Percentiles rank a stretch among this genome's conserved stretches.
Evolutionary conservation across 1,140 invertebrate species (phyloP).

Genomic region (Nasonia longicornis): DNA sequence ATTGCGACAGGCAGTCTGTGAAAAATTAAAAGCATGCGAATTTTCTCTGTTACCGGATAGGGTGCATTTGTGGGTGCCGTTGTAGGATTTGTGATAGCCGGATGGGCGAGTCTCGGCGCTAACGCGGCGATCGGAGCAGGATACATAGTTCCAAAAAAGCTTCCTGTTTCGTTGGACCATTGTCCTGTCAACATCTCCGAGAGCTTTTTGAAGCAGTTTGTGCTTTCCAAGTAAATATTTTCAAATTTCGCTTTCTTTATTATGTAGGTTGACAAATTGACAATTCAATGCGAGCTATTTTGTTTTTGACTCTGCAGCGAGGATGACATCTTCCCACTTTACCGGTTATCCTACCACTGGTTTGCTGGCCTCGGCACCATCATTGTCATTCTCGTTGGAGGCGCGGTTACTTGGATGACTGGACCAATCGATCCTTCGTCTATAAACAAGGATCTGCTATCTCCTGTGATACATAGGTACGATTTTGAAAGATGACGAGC

Average conservation of each 20-base stretch:
- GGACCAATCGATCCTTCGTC: slow-evolving; percentile 71
- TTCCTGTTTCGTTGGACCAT: slow-evolving; percentile 55
- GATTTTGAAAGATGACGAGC: neutral
- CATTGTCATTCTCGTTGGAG: slow-evolving; percentile 76
- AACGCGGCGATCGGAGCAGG: slow-evolving; percentile 59
- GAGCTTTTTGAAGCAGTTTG: slow-evolving; percentile 58
- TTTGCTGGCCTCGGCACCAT: slow-evolving; percentile 78
- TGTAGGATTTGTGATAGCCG: slow-evolving; percentile 58
- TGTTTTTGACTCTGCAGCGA: slow-evolving; percentile 54
- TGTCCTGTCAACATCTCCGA: slow-evolving; percentile 59
- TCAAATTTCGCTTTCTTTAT: neutral
- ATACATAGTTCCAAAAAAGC: slow-evolving; percentile 58
- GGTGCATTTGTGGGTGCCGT: slow-evolving; percentile 62
- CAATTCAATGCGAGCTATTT: neutral
- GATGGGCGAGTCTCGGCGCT: slow-evolving; percentile 63
- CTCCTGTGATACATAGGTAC: slow-evolving; percentile 72
- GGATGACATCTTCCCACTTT: slow-evolving; percentile 75
- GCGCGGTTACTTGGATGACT: slow-evolving; percentile 77
- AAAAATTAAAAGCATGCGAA: slow-evolving; percentile 36
- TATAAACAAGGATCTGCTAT: slow-evolving; percentile 74
- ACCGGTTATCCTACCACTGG: slow-evolving; percentile 82
- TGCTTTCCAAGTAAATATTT: slow-evolving; percentile 54
- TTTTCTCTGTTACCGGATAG: slow-evolving; percentile 51
- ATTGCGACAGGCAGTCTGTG: neutral
- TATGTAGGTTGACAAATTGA: neutral